phyloP scores from a whole-genome alignment of 2,797 vertebrate species.

The Myotis pilosus region DNA sequence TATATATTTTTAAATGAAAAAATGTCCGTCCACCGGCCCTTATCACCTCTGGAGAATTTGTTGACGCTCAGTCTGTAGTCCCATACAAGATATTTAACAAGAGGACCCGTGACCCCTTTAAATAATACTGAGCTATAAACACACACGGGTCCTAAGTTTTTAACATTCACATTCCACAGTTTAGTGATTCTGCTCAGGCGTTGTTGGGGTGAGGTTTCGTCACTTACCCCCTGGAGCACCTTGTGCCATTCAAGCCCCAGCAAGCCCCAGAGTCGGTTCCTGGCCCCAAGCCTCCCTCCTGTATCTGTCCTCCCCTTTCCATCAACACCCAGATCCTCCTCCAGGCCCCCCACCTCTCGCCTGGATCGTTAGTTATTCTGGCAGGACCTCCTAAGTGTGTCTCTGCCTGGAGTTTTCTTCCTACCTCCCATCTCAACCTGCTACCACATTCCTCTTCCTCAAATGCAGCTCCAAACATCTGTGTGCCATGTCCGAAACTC shows the following conservation, averaged over 20 bases:
- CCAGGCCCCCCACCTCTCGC: background rate
- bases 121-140: background rate
- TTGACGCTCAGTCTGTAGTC: background rate
- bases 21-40: no score
- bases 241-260: background rate
- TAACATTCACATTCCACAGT: background rate
- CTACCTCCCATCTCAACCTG: background rate
- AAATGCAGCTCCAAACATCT: background rate
- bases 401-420: background rate
- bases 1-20: background rate
- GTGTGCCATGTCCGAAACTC: background rate
- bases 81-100: background rate
- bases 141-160: background rate
- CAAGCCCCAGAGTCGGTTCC: rapidly evolving
- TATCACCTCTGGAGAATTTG: background rate
- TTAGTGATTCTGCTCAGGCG: background rate
- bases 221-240: background rate
- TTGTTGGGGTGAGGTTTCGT: background rate
- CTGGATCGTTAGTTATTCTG: background rate
- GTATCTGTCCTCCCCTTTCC: background rate
- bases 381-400: background rate
- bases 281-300: no score
- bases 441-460: background rate
- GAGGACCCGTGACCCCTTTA: background rate
- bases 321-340: background rate